Percentiles rank a stretch among this genome's conserved stretches.
Conservation (phyloP, 2,113 vertebrate species). For the Nothobranchius kuhntae region DNA sequence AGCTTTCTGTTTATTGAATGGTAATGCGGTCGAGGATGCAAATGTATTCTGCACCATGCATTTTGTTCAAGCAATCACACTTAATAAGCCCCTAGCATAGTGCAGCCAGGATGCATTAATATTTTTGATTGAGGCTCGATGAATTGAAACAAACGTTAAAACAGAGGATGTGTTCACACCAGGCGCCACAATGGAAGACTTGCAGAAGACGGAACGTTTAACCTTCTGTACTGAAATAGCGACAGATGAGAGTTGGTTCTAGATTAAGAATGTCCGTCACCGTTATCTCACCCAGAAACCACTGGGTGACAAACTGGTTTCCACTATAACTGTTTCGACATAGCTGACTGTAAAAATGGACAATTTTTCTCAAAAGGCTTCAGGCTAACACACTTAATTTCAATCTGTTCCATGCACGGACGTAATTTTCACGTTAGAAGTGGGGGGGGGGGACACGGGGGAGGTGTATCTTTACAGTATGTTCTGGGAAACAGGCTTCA, state of each 20-base stretch:
- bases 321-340: too few relatives aligned
- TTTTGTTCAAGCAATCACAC: conserved; percentile 60
- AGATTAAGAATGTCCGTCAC: too few relatives aligned
- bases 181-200: background rate
- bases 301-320: too few relatives aligned
- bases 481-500: too few relatives aligned
- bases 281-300: too few relatives aligned
- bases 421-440: too few relatives aligned
- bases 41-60: conserved; percentile 53
- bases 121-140: conserved; percentile 49
- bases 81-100: conserved; percentile 48
- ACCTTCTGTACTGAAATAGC: background rate
- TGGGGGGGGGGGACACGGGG: too few relatives aligned
- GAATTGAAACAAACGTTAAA: conserved; percentile 24
- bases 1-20: conserved; percentile 72
- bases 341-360: too few relatives aligned
- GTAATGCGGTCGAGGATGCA: conserved; percentile 62
- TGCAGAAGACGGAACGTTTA: background rate
- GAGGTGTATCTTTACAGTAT: too few relatives aligned
- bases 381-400: too few relatives aligned
- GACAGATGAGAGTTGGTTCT: background rate
- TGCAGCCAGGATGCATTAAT: conserved; percentile 37
- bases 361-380: too few relatives aligned
- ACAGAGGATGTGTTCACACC: background rate
- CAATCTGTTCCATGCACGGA: too few relatives aligned